A percentile compares a stretch with the other conserved stretches of the same genome.
Conservation (phyloP, 2,888 invertebrate genomes). For the Polydrusus pterygomalis region DNA sequence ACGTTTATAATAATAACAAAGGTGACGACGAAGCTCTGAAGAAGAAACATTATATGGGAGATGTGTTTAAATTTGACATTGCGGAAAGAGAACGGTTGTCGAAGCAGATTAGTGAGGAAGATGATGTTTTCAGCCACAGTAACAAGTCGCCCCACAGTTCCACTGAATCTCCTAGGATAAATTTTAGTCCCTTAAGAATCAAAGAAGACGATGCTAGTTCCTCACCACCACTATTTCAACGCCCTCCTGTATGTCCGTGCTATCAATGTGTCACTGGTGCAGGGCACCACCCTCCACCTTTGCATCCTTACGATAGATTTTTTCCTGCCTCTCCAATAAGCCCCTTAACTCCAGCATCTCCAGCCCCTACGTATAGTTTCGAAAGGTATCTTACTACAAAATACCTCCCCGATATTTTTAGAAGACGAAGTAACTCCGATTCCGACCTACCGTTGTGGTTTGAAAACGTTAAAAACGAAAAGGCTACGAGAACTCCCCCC, state of each 20-base stretch:
- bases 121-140: slow-evolving; percentile 77
- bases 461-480: slow-evolving; percentile 71
- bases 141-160: slow-evolving; percentile 76
- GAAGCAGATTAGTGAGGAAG: slow-evolving; percentile 73
- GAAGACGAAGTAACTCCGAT: slow-evolving; percentile 79
- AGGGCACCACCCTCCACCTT: slow-evolving; percentile 67
- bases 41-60: slow-evolving; percentile 68
- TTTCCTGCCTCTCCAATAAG: slow-evolving; percentile 77
- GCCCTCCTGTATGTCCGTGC: slow-evolving; percentile 68
- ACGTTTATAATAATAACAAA: slow-evolving; percentile 70
- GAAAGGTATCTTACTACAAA: slow-evolving; percentile 79
- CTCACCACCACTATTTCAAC: slow-evolving; percentile 66
- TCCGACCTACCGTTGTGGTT: slow-evolving; percentile 78
- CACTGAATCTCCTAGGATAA: slow-evolving; percentile 74
- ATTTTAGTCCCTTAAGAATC: slow-evolving; percentile 75
- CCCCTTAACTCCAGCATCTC: slow-evolving; percentile 75
- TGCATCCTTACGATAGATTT: slow-evolving; percentile 72
- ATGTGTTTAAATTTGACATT: slow-evolving; percentile 75
- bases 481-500: slow-evolving; percentile 66
- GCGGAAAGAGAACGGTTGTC: slow-evolving; percentile 62
- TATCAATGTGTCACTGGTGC: slow-evolving; percentile 70
- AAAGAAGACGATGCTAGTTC: slow-evolving; percentile 73
- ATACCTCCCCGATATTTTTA: slow-evolving; percentile 78
- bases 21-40: slow-evolving; percentile 63
- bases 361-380: slow-evolving; percentile 76